A percentile compares a stretch with the other conserved stretches of the same genome.
These are phyloP conservation scores for Troides helena DNA, from an alignment of 2,888 invertebrate species.

Conservation along the genomic window DNA sequence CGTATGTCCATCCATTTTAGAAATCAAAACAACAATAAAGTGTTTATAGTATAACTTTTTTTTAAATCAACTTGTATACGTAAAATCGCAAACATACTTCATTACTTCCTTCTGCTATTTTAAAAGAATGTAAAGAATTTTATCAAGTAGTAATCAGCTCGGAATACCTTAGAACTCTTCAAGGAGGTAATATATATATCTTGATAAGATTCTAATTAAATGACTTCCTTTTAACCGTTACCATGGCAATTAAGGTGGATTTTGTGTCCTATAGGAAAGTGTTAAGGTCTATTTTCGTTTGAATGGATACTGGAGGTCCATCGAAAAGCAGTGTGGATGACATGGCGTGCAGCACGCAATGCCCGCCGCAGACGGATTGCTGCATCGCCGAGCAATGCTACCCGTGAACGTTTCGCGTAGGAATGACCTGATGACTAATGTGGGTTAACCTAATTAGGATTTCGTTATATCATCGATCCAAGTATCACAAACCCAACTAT, in stretches of 20 bases:
- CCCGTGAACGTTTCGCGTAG: conserved; percentile 18
- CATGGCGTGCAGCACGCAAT: conserved; percentile 24
- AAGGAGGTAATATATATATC: conserved; percentile 1
- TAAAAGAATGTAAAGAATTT: not conserved
- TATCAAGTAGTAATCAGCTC: conserved; percentile 13
- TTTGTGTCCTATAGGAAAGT: not conserved
- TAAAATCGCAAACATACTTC: not conserved
- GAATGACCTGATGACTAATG: conserved; percentile 22
- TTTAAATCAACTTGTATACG: no score
- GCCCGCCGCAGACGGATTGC: conserved; percentile 10
- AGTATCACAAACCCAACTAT: not conserved
- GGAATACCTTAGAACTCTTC: conserved; percentile 13
- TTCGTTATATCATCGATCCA: not conserved
- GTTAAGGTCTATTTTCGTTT: not conserved
- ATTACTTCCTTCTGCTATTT: not conserved
- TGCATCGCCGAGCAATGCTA: conserved; percentile 17
- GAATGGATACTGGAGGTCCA: not conserved
- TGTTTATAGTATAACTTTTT: no score
- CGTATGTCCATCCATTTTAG: no score
- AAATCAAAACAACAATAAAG: no score
- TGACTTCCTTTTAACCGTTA: conserved; percentile 12
- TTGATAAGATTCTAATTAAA: conserved; percentile 25
- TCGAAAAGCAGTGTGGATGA: conserved; percentile 10
- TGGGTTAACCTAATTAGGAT: conserved; percentile 18
- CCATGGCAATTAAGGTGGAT: not conserved